A percentile compares a stretch with the other conserved stretches of the same genome.
These are phyloP conservation scores for Neodiprion fabricii DNA, from an alignment of 1,140 invertebrate genomes.

Conservation along the genomic window DNA sequence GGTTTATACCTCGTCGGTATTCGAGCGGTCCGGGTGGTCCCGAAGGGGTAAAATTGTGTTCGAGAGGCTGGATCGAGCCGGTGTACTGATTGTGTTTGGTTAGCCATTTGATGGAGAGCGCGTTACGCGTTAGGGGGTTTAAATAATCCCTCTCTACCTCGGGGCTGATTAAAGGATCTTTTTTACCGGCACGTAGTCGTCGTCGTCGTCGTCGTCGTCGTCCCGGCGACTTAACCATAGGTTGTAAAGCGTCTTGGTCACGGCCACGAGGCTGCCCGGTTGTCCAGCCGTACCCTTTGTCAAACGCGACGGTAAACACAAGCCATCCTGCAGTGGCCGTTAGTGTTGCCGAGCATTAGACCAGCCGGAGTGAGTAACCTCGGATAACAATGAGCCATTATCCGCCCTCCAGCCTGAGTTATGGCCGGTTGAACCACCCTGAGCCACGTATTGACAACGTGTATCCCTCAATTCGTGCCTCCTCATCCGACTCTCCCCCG, in stretches of 20 bases:
- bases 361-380: background rate
- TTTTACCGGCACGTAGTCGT: no score
- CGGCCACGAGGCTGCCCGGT: no score
- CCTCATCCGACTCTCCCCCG: background rate
- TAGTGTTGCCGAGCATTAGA: background rate
- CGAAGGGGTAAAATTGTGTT: no score
- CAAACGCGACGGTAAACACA: background rate
- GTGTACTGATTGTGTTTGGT: constrained; percentile 4
- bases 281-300: background rate
- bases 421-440: constrained; percentile 1
- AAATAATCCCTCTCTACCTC: background rate
- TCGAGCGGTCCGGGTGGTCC: background rate
- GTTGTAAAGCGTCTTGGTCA: no score
- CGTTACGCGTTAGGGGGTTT: background rate
- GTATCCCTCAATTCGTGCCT: background rate
- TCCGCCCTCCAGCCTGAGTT: background rate
- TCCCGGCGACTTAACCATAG: no score
- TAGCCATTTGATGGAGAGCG: background rate
- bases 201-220: no score
- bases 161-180: background rate
- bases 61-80: no score
- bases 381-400: constrained; percentile 4
- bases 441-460: background rate
- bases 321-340: background rate
- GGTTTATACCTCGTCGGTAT: background rate